A percentile compares a stretch with the other conserved stretches of the same genome.
Conservation (phyloP, 2,888 invertebrate species). For the Hermaeophaga mercurialis region DNA sequence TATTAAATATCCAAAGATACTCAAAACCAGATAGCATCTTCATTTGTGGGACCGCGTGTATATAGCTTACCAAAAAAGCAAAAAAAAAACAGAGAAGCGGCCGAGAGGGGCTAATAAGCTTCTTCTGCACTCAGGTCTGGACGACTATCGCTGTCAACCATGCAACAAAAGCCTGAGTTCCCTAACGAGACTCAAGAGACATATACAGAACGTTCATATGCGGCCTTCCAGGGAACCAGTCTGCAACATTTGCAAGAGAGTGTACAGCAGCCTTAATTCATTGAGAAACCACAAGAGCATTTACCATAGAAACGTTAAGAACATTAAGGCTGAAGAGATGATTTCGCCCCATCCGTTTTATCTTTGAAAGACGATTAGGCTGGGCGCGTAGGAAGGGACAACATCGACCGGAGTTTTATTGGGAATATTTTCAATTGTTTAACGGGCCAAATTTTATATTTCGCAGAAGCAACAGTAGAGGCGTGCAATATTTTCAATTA, state of each 20-base stretch:
- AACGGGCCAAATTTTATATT: slow-evolving; percentile 11
- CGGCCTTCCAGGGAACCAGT: slow-evolving; percentile 87
- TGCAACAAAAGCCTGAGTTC: slow-evolving; percentile 91
- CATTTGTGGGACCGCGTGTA: slow-evolving; percentile 27
- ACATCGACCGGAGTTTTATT: slow-evolving; percentile 4
- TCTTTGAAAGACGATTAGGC: slow-evolving; percentile 43
- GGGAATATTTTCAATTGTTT: background rate
- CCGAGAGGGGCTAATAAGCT: slow-evolving; percentile 51
- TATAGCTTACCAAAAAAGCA: slow-evolving; percentile 30
- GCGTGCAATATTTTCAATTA: background rate
- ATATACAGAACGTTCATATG: slow-evolving; percentile 92
- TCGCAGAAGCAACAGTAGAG: slow-evolving; percentile 1
- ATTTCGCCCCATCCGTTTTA: slow-evolving; percentile 56
- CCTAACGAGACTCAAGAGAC: slow-evolving; percentile 85
- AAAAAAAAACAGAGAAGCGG: slow-evolving; percentile 24
- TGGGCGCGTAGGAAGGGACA: slow-evolving; percentile 2
- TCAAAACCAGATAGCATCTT: background rate
- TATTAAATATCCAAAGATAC: background rate
- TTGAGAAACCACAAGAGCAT: slow-evolving; percentile 91
- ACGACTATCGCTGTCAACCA: slow-evolving; percentile 89
- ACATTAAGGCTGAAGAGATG: slow-evolving; percentile 65
- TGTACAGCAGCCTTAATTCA: slow-evolving; percentile 89
- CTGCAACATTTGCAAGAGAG: slow-evolving; percentile 91
- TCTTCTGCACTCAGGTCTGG: slow-evolving; percentile 72
- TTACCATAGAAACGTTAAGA: slow-evolving; percentile 83